Percentiles rank a stretch among this genome's conserved stretches.
Evolutionary conservation across 1,140 invertebrate genomes (phyloP).

Genomic region (Drosophila watanabei): DNA sequence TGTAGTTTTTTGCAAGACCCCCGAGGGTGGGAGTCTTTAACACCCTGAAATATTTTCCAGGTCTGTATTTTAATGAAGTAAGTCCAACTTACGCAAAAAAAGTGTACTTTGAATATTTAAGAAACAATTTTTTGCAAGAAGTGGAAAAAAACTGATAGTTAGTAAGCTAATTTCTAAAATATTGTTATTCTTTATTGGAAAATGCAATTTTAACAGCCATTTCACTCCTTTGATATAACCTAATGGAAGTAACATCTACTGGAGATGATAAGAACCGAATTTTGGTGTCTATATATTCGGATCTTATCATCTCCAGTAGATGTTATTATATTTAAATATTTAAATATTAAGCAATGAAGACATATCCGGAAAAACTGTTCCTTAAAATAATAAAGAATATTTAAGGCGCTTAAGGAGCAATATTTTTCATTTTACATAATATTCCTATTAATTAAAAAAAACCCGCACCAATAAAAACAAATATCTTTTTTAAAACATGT

Average conservation of each 20-base stretch:
- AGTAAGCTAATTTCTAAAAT: no score
- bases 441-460: not conserved
- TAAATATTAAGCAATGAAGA: no score
- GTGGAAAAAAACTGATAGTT: no score
- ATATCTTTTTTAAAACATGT: no score
- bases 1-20: conserved; percentile 17
- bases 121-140: not conserved
- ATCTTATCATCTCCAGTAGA: not conserved
- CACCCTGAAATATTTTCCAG: conserved; percentile 14
- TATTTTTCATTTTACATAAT: not conserved
- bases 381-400: not conserved
- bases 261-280: no score
- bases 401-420: not conserved
- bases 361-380: not conserved
- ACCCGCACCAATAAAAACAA: not conserved
- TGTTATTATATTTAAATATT: not conserved
- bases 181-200: no score
- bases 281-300: not conserved
- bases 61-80: conserved; percentile 20
- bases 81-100: conserved; percentile 7
- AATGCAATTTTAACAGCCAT: no score
- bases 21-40: conserved; percentile 43
- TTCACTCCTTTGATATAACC: no score
- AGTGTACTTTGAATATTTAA: not conserved
- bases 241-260: no score